Base-by-base conservation (phyloP, 92 coral and sea anemone species). In the Palythoa grandis region DNA sequence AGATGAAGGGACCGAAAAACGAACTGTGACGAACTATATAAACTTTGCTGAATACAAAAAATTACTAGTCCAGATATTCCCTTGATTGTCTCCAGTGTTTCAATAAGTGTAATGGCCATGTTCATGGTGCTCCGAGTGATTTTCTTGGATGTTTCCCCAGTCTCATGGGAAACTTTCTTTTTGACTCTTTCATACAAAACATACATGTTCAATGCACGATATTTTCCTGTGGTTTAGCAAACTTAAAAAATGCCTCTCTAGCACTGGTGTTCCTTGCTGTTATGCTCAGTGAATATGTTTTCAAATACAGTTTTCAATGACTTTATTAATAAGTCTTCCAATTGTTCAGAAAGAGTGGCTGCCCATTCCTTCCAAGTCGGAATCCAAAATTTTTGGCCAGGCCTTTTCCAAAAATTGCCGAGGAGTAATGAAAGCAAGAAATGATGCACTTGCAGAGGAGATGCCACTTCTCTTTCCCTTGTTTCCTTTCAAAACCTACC, bases 391-490 rank as follows among this genome's bases (percentile, higher is more conserved):
- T 19, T 57, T 48, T 11, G 82, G 83, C 88, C 82, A 85, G 12
- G 75, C 88, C 60, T 85, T 85, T 20, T 53, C 74, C 48, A 85
- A 56, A 74, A 85, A 85, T 24, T 85, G 53, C 37, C 82, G 22
- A n/a, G 88, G 88, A n/a, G 88, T 85, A 24, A 82, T 56, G 57
- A 85, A 74, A 4, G 88, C 82, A 50, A 85, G 29, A 20, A 85
- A 57, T 11, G 88, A 85, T 17, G 60, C 19, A 20, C 73, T 40
- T 8, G 88, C 88, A 3, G 82, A 85, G 13, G 39, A 56, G 50
- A 65, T 82, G 40, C 83, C 83, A 52, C 22, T 85, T 16, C 74
- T 73, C 58, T 85, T 85, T 67, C 88, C 88, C 75, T 76, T 76
- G 67, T 76, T 76, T 14, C 82, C 82, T n/a, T n/a, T n/a, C n/a